Conservation (phyloP, 2,797 vertebrate species). For the Fistularia commersonii region DNA sequence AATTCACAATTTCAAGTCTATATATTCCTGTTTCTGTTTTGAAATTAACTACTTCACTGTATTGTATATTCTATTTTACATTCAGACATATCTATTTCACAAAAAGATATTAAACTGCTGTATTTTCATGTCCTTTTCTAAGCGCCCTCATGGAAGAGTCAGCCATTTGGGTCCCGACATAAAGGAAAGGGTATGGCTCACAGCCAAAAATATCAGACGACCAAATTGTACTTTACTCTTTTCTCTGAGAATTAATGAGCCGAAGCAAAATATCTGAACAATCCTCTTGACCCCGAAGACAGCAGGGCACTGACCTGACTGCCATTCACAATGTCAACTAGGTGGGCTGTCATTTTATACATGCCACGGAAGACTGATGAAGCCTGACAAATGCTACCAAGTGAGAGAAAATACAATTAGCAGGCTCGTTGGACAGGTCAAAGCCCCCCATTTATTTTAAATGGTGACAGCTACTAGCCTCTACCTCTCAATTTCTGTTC, state of each 20-base stretch:
- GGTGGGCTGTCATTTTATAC: constrained; percentile 76
- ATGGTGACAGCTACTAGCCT: constrained; percentile 65
- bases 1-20: no score
- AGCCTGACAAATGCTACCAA: constrained; percentile 72
- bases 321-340: constrained; percentile 63
- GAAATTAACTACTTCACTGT: no score
- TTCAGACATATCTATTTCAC: no score
- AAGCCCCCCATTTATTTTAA: constrained; percentile 75
- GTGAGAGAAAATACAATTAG: constrained; percentile 82
- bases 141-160: constrained; percentile 22
- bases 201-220: constrained; percentile 49
- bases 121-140: neutral
- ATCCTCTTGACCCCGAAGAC: constrained; percentile 56
- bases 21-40: no score
- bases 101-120: neutral
- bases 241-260: constrained; percentile 68
- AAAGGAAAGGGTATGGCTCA: constrained; percentile 47
- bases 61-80: no score
- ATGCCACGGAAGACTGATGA: constrained; percentile 76
- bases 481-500: constrained; percentile 39
- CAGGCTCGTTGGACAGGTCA: constrained; percentile 73
- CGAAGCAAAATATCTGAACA: constrained; percentile 68
- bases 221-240: constrained; percentile 42
- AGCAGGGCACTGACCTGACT: constrained; percentile 54
- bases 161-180: constrained; percentile 30